Base-by-base conservation (phyloP, 2,888 invertebrate species). In the Odontocolon sp. region DNA sequence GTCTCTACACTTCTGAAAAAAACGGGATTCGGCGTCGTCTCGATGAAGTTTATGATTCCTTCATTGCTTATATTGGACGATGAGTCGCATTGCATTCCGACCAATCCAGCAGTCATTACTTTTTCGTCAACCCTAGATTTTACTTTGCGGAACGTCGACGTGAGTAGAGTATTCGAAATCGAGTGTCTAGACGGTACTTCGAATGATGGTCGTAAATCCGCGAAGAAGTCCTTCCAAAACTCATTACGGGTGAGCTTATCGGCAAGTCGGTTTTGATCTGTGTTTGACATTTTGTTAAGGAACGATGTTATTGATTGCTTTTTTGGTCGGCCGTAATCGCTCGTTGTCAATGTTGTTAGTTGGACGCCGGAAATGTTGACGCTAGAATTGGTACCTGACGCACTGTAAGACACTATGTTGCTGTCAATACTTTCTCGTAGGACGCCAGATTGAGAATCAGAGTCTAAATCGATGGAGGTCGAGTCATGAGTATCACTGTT, bases 11-110 rank as follows among this genome's bases (percentile, higher is more conserved):
- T 63, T 56, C 77, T 70, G 40, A 56, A 77, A 52, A 81, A 73
- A n/a, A 67, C 54, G 18, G 79, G 82, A n/a, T 28, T 38, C 26
- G 79, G 78, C 9, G 80, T 80, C 9, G 73, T 78, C 5, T 78
- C 36, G 33, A 80, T 71, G 56, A 81, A 77, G 38, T 78, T 80
- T 9, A 79, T 40, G 9, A 81, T 67, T 0, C 74, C 66, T 57
- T 82, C 71, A 42, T 79, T 80, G 14, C 79, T 33, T 6, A 57
- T 45, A 38, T 80, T 77, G 1, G 56, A 33, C 77, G 79, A 80
- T 2, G 66, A 73, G 31, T 79, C 78, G 33, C 64, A 64, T 23
- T 64, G 56, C 2, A 64, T 1, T 11, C 40, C 56, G 31, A 67
- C 16, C 18, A 3, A 52, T 0, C 9, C 2, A 11, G 54, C 56